Conservation (phyloP, 2,888 invertebrate species). For the Prosopocoilus inquinatus region DNA sequence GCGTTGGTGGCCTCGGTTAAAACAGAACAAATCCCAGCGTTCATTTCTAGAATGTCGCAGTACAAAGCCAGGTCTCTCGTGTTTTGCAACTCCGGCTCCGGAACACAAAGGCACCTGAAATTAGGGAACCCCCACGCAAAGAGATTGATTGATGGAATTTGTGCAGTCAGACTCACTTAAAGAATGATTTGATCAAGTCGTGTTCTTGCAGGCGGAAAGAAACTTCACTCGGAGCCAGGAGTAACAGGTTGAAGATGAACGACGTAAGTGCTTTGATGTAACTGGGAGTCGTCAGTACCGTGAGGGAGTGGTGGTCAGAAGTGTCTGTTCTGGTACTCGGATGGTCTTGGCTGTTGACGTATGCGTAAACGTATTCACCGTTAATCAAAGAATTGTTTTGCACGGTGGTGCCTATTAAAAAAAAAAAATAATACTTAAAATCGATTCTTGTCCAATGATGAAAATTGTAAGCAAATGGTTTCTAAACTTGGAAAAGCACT, state of each 20-base stretch:
- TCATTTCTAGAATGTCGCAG: slow-evolving; percentile 55
- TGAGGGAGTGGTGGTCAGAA: slow-evolving; percentile 3
- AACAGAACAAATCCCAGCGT: slow-evolving; percentile 50
- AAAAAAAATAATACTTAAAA: too few relatives aligned
- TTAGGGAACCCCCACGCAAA: slow-evolving; percentile 10
- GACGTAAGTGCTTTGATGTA: slow-evolving; percentile 50
- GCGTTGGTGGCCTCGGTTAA: slow-evolving; percentile 48
- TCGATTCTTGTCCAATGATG: too few relatives aligned
- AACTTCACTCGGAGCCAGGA: slow-evolving; percentile 47
- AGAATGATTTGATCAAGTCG: slow-evolving; percentile 52
- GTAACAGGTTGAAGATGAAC: slow-evolving; percentile 51
- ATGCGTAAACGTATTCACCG: slow-evolving; percentile 14
- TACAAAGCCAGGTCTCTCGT: slow-evolving; percentile 49
- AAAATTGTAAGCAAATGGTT: too few relatives aligned
- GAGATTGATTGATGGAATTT: slow-evolving; percentile 8
- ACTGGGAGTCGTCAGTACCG: slow-evolving; percentile 49
- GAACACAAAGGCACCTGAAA: slow-evolving; percentile 17
- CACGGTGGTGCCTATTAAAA: too few relatives aligned
- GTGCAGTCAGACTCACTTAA: slow-evolving; percentile 45
- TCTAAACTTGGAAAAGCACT: too few relatives aligned
- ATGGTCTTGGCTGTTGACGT: background rate
- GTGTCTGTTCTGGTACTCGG: slow-evolving; percentile 22
- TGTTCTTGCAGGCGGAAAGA: slow-evolving; percentile 49
- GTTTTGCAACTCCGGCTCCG: slow-evolving; percentile 36
- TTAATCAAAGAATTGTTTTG: background rate